These are phyloP conservation scores for Elymnias hypermnestra DNA, from an alignment of 1,140 invertebrate species.

Conservation along the genomic window DNA sequence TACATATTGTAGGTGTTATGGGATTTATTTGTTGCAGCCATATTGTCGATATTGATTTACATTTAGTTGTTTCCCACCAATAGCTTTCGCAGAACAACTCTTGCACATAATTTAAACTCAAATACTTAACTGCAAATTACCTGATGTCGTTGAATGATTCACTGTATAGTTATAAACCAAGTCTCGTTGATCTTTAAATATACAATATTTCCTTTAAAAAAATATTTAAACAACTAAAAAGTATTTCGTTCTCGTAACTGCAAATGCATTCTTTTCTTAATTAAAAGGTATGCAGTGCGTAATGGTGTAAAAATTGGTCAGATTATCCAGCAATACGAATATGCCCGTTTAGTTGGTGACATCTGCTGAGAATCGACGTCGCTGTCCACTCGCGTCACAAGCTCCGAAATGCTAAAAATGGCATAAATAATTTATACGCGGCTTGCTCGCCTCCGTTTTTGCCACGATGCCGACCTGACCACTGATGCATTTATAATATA, in stretches of 20 bases:
- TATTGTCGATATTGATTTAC: neutral
- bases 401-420: conserved; percentile 73
- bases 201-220: neutral
- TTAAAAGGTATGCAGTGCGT: conserved; percentile 17
- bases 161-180: neutral
- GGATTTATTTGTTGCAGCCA: conserved; percentile 9
- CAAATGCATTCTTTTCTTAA: conserved; percentile 16
- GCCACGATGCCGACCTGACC: conserved; percentile 60
- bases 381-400: conserved; percentile 41
- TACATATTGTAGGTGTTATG: conserved; percentile 7
- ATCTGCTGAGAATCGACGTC: conserved; percentile 28
- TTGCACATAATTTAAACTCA: neutral
- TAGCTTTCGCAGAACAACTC: neutral
- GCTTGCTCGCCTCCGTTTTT: conserved; percentile 60
- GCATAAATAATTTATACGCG: conserved; percentile 73
- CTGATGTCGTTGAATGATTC: neutral
- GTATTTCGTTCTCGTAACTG: conserved; percentile 3
- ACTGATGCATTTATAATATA: conserved; percentile 76
- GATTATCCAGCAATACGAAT: conserved; percentile 18
- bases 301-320: conserved; percentile 19
- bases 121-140: neutral
- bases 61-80: conserved; percentile 1
- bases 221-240: conserved; percentile 10
- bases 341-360: conserved; percentile 17
- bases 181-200: neutral